Evolutionary conservation across 2,113 vertebrate genomes (phyloP).

Genomic region (Chunga burmeisteri): DNA sequence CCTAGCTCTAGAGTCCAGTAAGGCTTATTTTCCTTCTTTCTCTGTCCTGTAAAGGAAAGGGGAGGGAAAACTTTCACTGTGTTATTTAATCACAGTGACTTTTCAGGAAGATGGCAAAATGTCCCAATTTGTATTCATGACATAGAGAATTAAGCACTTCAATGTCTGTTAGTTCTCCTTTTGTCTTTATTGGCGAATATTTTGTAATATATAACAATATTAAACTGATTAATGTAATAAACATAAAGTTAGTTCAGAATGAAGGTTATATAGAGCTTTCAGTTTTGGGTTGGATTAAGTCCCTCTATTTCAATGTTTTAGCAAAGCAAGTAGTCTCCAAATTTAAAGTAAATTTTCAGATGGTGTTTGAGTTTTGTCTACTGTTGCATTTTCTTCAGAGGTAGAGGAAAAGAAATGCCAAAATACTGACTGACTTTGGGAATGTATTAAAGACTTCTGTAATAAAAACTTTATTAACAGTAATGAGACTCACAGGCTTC

Average conservation of each 20-base stretch:
- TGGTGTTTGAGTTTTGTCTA: neutral
- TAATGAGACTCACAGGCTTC: neutral
- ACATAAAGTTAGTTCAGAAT: neutral
- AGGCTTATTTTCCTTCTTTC: neutral
- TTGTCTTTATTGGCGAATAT: neutral
- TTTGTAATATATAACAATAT: neutral
- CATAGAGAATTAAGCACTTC: neutral
- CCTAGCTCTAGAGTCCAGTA: neutral
- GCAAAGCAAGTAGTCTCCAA: neutral
- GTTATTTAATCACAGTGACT: neutral
- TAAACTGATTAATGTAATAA: neutral
- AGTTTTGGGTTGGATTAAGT: neutral
- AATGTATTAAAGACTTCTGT: neutral
- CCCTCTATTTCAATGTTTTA: neutral
- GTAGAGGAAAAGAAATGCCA: neutral
- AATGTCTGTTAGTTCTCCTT: neutral
- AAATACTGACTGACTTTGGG: neutral
- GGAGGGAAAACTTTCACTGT: neutral
- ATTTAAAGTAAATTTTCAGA: neutral
- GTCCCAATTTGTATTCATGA: neutral
- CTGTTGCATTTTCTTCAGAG: neutral
- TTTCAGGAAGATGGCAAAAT: neutral
- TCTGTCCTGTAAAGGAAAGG: neutral
- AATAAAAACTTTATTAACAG: neutral
- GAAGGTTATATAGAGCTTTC: neutral